Base-by-base conservation (phyloP, 2,797 vertebrate species). In the Balearica regulorum region DNA sequence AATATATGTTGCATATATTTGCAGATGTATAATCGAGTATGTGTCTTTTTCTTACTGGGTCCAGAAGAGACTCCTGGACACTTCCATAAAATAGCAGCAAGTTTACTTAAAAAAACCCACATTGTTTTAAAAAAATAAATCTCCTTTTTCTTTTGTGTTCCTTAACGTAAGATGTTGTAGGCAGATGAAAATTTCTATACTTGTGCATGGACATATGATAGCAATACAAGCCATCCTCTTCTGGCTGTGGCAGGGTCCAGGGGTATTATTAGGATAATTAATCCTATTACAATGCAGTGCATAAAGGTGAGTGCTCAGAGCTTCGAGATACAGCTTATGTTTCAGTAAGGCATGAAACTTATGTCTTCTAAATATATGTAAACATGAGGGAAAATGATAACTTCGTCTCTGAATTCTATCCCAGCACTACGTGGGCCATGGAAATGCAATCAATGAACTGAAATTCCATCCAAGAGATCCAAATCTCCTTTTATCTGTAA, bases 111-210 rank as follows among this genome's bases (percentile, higher is more conserved):
- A 43, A 75, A 70, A 54, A 17, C 31, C 13, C 11, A 7, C 3
- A 4, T 41, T 48, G 11, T 41, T 93, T 6, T 3, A 39, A 66
- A 60, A 51, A 57, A 26, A 46, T 41, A 43, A 16, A 28, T 19
- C 10, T 55, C 6, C 33, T 58, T 94, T 92, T 94, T 92, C 5
- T 88, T 90, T 61, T 91, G 5, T 91, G 19, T 87, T 97, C 97
- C 98, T 98, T 98, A 98, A 98, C 51, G 5, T 69, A 14, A 75
- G 55, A 41, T 43, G 13, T 41, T 87, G 77, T 92, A 99, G 99
- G 99, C 99, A 76, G 99, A 99, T 93, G 99, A 99, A 96, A 99
- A 99, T 97, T 99, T 99, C 96, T 99, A 99, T 62, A 99, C 99
- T 58, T 99, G 99, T 76, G 99, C 99, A 0, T 99, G 99, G 99